Evolutionary conservation across 1,140 invertebrate genomes (phyloP).

Genomic region (Dendrolimus punctatus): DNA sequence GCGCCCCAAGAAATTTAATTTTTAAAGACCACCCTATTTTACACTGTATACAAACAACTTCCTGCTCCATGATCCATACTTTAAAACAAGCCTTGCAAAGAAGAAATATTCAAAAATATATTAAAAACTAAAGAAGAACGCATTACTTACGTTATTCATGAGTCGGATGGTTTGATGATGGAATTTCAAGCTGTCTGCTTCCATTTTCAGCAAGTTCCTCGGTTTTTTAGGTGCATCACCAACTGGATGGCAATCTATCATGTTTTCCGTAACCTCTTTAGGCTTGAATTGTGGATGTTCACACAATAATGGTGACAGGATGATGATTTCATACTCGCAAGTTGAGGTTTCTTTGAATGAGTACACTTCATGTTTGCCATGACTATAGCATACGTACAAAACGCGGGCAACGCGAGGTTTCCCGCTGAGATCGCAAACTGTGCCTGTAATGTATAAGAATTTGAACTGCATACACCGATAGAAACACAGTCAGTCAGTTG

Average conservation of each 20-base stretch:
- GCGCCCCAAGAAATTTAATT: too few relatives aligned
- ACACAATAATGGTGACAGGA: constrained; percentile 89
- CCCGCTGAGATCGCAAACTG: constrained; percentile 91
- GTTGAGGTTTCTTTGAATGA: constrained; percentile 94
- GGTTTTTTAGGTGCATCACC: constrained; percentile 83
- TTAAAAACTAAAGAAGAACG: constrained; percentile 9
- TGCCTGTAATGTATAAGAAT: constrained; percentile 71
- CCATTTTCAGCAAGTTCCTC: constrained; percentile 78
- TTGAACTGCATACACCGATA: too few relatives aligned
- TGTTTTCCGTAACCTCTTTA: constrained; percentile 84
- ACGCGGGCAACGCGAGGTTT: constrained; percentile 86
- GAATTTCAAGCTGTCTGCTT: constrained; percentile 81
- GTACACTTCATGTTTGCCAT: constrained; percentile 93
- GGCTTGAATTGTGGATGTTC: constrained; percentile 91
- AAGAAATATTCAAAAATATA: constrained; percentile 11
- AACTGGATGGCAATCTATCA: constrained; percentile 86
- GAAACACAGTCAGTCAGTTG: too few relatives aligned
- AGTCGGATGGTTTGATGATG: constrained; percentile 72
- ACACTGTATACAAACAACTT: too few relatives aligned
- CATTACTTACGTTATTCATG: constrained; percentile 35
- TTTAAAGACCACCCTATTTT: too few relatives aligned
- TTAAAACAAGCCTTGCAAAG: neutral
- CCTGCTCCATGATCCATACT: too few relatives aligned
- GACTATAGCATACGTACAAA: constrained; percentile 87
- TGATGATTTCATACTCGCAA: constrained; percentile 94